These are phyloP conservation scores for Onchidella celtica DNA, from an alignment of 2,888 invertebrate genomes.

Conservation along the genomic window DNA sequence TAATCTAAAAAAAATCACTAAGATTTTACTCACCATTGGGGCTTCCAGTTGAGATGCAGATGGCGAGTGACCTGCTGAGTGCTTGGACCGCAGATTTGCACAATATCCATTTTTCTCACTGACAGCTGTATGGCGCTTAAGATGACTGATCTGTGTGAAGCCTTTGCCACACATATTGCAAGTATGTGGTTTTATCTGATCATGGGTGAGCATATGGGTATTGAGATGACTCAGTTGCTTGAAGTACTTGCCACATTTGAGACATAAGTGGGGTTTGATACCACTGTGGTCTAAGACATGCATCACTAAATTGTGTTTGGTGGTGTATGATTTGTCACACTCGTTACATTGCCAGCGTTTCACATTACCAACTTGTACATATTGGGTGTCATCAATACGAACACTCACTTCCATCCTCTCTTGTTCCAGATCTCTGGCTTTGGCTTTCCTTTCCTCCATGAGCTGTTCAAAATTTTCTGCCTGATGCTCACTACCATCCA, in stretches of 20 bases:
- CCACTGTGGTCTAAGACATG: slow-evolving; percentile 78
- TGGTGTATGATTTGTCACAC: slow-evolving; percentile 79
- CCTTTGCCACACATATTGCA: slow-evolving; percentile 77
- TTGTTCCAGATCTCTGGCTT: slow-evolving; percentile 52
- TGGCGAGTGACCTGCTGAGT: slow-evolving; percentile 38
- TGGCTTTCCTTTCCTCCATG: slow-evolving; percentile 53
- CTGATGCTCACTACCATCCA: slow-evolving; percentile 22
- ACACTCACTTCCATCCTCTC: slow-evolving; percentile 75
- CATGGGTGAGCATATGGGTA: slow-evolving; percentile 79
- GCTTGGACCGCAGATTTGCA: slow-evolving; percentile 67
- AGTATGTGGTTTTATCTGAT: slow-evolving; percentile 76
- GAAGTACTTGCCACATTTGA: slow-evolving; percentile 79
- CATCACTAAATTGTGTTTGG: slow-evolving; percentile 79
- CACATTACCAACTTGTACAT: slow-evolving; percentile 70
- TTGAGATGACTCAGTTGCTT: slow-evolving; percentile 79
- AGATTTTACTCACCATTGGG: slow-evolving; percentile 42
- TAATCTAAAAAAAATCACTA: no score
- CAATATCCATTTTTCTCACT: slow-evolving; percentile 51
- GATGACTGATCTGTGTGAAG: slow-evolving; percentile 79
- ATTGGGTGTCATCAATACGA: slow-evolving; percentile 76
- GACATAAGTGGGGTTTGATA: slow-evolving; percentile 78
- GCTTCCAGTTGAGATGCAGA: slow-evolving; percentile 25
- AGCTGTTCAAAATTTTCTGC: slow-evolving; percentile 52
- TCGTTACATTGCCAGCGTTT: slow-evolving; percentile 78
- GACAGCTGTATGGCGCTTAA: slow-evolving; percentile 78